Base-by-base conservation (phyloP, 2,888 invertebrate species). In the Chymomyza procnemis region DNA sequence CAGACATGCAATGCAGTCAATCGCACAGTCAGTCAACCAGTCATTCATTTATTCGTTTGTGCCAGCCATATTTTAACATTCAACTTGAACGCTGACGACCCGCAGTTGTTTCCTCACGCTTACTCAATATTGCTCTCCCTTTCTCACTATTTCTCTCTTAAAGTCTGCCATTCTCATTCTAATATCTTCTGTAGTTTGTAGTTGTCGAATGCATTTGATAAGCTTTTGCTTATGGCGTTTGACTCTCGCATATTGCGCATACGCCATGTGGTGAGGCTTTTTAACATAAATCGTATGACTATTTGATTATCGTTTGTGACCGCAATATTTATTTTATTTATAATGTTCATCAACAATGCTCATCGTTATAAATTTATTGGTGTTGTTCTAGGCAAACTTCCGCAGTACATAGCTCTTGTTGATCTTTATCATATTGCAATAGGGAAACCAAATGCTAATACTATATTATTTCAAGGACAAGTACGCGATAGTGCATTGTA, bases 81-180 rank as follows among this genome's bases (percentile, higher is more conserved):
- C 88, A 88, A 88, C 88, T 88, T 88, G 88, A 88, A 88, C 88
- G 83, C 85, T 61, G 65, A 67, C 85, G 80, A 85, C 78, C 82
- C 80, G 57, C 5, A 9, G 12, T 16, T 14, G 21, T 21, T 30
- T 22, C n/a, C 56, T 21, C n/a, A 9, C 26, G 6, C 12, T 26
- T 22, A 26, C 12, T 54, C 19, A 26, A 26, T 54, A 4, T 54
- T 4, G 6, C 19, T 52, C 52, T 9, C 9, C n/a, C 52, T 26
- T 6, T 19, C 19, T 21, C 22, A 5, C 54, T n/a, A 14, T 52
- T n/a, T 8, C 52, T n/a, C 19, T 52, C n/a, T 6, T 26, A 26
- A 26, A 6, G 26, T 26, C 6, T 4, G 3, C 5, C 55, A 4
- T 8, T n/a, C 19, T 6, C 18, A n/a, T 4, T 12, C 1, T 19